phyloP scores from a whole-genome alignment of 2,797 vertebrate genomes.

The Sebastes kiyomatsui region DNA sequence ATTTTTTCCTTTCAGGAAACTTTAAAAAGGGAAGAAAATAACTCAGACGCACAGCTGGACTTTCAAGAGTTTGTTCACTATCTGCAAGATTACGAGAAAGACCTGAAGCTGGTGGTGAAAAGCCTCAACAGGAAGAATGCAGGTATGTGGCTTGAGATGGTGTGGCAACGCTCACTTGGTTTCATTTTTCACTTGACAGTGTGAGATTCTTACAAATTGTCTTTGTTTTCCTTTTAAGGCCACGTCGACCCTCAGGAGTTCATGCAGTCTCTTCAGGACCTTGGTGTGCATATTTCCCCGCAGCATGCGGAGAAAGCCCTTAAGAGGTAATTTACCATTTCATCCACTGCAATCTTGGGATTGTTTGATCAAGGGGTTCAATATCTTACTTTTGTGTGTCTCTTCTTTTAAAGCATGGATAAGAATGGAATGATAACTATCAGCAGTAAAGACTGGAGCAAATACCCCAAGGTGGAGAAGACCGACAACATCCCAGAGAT shows the following conservation, averaged over 20 bases:
- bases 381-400: not conserved
- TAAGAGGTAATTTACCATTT: conserved; percentile 82
- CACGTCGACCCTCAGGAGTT: conserved; percentile 90
- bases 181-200: not conserved
- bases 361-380: not conserved
- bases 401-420: conserved; percentile 87
- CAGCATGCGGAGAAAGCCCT: conserved; percentile 93
- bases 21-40: conserved; percentile 84
- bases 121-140: conserved; percentile 91
- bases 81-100: conserved; percentile 95
- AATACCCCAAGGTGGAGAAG: conserved; percentile 87
- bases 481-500: conserved; percentile 95
- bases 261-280: conserved; percentile 90
- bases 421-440: conserved; percentile 96
- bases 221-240: conserved; percentile 74
- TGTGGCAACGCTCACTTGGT: rapidly evolving
- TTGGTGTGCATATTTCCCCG: conserved; percentile 93
- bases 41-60: conserved; percentile 89
- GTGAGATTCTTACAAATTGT: not conserved
- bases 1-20: conserved; percentile 84
- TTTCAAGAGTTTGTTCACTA: conserved; percentile 98
- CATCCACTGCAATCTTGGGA: rapidly evolving
- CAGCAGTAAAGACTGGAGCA: conserved; percentile 94
- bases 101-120: conserved; percentile 94
- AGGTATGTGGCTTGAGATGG: conserved; percentile 73